Base-by-base conservation (phyloP, 2,888 invertebrate species). In the Trachelus stipa region DNA sequence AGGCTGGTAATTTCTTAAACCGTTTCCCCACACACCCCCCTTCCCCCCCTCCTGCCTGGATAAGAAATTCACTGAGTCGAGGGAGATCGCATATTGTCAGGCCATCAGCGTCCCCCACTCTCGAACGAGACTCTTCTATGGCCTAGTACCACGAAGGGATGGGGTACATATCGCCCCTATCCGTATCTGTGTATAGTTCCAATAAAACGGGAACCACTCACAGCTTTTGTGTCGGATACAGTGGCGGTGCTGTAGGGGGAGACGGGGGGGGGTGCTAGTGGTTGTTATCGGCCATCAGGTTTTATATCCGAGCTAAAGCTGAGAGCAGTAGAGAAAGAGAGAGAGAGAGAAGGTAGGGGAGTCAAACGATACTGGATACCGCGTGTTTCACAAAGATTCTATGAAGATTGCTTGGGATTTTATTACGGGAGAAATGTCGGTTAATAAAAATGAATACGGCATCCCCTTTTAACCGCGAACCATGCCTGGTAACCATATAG, bases 201-300 rank as follows among this genome's bases (percentile, higher is more conserved):
- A 91, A 91, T 91, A 91, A 91, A 91, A 91, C 89, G 88, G 86
- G 88, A 91, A 90, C 89, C 91, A 90, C 91, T 91, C 91, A 87
- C 89, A 87, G 89, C 90, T 90, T 90, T 91, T 91, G 91, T 91
- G 90, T 88, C 86, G 87, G 85, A 87, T 87, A 87, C 85, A 87
- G 87, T 86, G 80, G 86, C 86, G 85, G 80, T 83, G 9, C 84
- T 79, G 12, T 3, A 71, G 69, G 12, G 37, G 11, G 33, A 30
- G 83, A 86, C 69, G 12, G 34, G 33, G 74, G 12, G 33, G 33
- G 84, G 86, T 83, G 88, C 89, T 89, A 90, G 90, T 90, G 91
- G 91, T 91, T 91, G 91, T 91, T 91, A 91, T 91, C 91, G 91
- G 91, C 91, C 91, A 91, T 91, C 91, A 90, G 90, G 91, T 91